These are phyloP conservation scores for Clarias platycephalus DNA, from an alignment of 2,797 vertebrate genomes.

Conservation along the genomic window DNA sequence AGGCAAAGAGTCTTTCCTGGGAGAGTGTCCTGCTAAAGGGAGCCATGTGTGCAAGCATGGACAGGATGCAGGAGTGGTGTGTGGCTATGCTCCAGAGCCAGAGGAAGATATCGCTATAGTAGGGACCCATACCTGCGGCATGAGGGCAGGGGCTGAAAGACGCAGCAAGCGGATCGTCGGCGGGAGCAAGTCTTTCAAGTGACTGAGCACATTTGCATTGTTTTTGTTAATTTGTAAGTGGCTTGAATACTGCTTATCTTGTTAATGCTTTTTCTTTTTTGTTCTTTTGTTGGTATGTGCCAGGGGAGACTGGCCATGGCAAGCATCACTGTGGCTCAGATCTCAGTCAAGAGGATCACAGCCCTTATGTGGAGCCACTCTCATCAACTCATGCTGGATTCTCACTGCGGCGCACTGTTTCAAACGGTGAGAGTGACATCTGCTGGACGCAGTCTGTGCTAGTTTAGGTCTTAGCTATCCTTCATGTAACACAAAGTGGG, in stretches of 20 bases:
- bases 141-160: conserved; percentile 68
- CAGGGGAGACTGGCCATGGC: conserved; percentile 89
- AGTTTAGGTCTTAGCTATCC: not conserved
- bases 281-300: conserved; percentile 1
- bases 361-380: conserved; percentile 84
- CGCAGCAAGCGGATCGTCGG: conserved; percentile 76
- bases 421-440: conserved; percentile 77
- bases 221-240: not conserved
- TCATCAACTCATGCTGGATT: conserved; percentile 88
- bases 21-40: conserved; percentile 77
- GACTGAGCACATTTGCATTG: not conserved
- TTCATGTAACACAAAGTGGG: not conserved
- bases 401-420: conserved; percentile 89
- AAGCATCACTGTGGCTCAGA: conserved; percentile 83
- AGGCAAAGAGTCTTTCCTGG: conserved; percentile 80
- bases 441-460: conserved; percentile 42
- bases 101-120: conserved; percentile 54
- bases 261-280: conserved; percentile 2
- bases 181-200: conserved; percentile 77
- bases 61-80: conserved; percentile 81
- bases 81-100: conserved; percentile 73
- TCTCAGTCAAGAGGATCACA: conserved; percentile 73
- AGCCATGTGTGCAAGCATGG: conserved; percentile 78
- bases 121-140: conserved; percentile 69
- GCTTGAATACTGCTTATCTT: conserved; percentile 10